These are phyloP conservation scores for Acanthiza pusilla DNA, from an alignment of 2,797 vertebrate genomes.

Conservation along the genomic window DNA sequence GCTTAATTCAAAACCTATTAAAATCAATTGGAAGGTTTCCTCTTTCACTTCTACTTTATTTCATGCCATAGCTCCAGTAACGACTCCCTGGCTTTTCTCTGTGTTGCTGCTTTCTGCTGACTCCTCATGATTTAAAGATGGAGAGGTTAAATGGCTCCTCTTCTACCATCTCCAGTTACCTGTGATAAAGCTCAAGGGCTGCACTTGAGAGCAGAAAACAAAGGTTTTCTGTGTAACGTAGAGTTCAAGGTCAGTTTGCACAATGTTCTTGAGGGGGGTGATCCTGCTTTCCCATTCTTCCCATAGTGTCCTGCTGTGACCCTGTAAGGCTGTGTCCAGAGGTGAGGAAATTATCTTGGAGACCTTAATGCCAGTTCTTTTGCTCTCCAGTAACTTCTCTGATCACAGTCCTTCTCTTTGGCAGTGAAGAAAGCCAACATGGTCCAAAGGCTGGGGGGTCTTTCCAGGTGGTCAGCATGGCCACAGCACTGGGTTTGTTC, in stretches of 20 bases:
- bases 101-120: background rate
- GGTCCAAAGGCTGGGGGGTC: background rate
- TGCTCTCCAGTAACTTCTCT: background rate
- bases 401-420: background rate
- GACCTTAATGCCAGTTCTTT: background rate
- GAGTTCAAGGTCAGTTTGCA: background rate
- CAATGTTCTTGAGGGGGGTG: background rate
- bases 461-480: fast-evolving
- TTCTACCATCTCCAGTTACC: background rate
- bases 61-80: background rate
- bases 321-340: background rate
- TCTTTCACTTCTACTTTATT: background rate
- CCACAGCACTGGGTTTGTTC: fast-evolving
- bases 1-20: background rate
- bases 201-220: background rate
- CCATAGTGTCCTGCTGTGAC: background rate
- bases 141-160: conserved; percentile 12
- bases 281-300: background rate
- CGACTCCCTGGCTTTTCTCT: background rate
- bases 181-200: background rate
- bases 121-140: background rate
- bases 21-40: background rate
- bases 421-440: background rate
- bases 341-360: background rate
- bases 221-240: background rate